Evolutionary conservation across 2,888 invertebrate genomes (phyloP), one percentile per base, ranked within the genome.

Genomic region (Melipona beecheii): DNA sequence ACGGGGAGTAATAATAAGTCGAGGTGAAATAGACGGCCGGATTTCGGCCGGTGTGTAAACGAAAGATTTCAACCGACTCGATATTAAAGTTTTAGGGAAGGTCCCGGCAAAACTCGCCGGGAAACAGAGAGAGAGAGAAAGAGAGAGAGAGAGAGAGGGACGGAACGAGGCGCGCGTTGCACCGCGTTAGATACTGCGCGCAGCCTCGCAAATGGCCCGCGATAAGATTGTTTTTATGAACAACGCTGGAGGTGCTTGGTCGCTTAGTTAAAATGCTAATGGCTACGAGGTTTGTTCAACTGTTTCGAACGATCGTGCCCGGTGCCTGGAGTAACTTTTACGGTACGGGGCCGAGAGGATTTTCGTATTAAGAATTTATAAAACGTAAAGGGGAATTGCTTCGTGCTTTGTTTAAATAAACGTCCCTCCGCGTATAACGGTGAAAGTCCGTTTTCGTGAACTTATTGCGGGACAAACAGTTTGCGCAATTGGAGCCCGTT

Each of bases 221-320:
- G 65, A 71, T 75, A 68, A 81, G 71, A 75, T 71, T 83, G 70
- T 83, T 75, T 70, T 75, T 75, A 70, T 58, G 82, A 81, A 70
- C 50, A 65, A 70, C 70, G 58, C 54, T 60, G 24, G 52, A 43
- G 62, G 52, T 68, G 65, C 80, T 79, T 27, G 54, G 36, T 49
- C 62, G 66, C 52, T 70, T 71, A 60, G 31, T 71, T 71, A 36
- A 66, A 82, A 82, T 75, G 66, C 66, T 81, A 75, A 75, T 71
- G 31, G 54, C 15, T n/a, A 24, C 17, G 56, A 66, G 31, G 58
- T 75, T 70, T 74, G 74, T 58, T 75, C 65, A 56, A 68, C 70
- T 75, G 50, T 49, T 64, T 49, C 76, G 62, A 50, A 69, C 49
- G 36, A 56, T 52, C 52, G 52, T n/a, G 13, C 6, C 15, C 17